These are phyloP conservation scores for Lates japonicus DNA, from an alignment of 2,797 vertebrate species.

Conservation along the genomic window DNA sequence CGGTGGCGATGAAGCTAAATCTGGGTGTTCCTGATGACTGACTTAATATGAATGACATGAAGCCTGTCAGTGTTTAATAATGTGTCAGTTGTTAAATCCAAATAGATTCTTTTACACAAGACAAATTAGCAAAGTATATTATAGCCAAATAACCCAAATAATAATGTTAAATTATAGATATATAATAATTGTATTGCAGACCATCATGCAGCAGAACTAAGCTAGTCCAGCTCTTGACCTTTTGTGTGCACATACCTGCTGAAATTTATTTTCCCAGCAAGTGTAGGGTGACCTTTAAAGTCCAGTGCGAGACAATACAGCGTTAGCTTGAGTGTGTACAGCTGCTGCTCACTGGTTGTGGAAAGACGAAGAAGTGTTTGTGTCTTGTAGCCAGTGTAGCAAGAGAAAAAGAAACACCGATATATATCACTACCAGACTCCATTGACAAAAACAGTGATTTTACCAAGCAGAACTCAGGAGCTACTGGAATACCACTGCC, in stretches of 20 bases:
- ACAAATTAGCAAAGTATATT: neutral
- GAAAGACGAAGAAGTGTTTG: neutral
- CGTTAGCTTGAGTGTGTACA: neutral
- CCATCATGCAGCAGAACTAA: neutral
- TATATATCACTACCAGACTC: too few species aligned
- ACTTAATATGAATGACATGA: slow-evolving; percentile 8
- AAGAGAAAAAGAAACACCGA: too few species aligned
- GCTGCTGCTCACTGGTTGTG: neutral
- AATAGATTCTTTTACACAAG: neutral
- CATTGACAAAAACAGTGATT: too few species aligned
- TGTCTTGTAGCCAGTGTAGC: too few species aligned
- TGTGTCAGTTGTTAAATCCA: neutral
- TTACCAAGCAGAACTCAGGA: too few species aligned
- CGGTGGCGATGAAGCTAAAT: slow-evolving; percentile 32
- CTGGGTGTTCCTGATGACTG: slow-evolving; percentile 15
- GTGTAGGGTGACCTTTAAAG: slow-evolving; percentile 41
- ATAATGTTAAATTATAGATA: neutral
- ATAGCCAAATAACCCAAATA: neutral
- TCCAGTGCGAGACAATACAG: slow-evolving; percentile 5
- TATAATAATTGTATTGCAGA: neutral
- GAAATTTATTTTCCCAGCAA: slow-evolving; percentile 33
- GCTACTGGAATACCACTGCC: too few species aligned
- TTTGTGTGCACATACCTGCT: slow-evolving; percentile 36
- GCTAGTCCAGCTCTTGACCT: slow-evolving; percentile 16
- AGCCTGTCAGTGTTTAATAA: slow-evolving; percentile 4